Base-by-base conservation (phyloP, 2,113 vertebrate species). In the Electrona antarctica region DNA sequence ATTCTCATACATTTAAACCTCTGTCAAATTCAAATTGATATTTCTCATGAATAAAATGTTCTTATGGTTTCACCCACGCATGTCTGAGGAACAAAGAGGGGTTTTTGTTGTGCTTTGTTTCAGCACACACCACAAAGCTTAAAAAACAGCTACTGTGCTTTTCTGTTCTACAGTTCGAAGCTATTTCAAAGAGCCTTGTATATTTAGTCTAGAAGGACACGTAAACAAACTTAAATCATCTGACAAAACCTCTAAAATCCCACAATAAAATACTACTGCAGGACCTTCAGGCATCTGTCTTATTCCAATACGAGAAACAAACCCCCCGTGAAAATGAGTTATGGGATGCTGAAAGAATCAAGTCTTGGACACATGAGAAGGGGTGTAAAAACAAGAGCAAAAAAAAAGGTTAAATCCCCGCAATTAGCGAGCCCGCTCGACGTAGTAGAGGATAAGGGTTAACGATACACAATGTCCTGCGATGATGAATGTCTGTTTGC, bases 401-500 rank as follows among this genome's bases (percentile, higher is more conserved):
- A 86, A 80, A 46, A 71, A 78, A 64, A 46, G 73, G 79, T 80
- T 72, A 77, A 71, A 75, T 73, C 75, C 69, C 64, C 68, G 57
- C 64, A 76, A 80, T 81, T 73, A 74, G 71, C 67, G 48, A 0
- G 56, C 67, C 69, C 59, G 75, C 55, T 54, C 73, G 79, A 83
- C 74, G 60, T 67, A 79, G 80, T 65, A 15, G 78, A 76, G 77
- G 77, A 84, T 80, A 54, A 73, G 80, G 85, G 90, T 86, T 83
- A 87, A 84, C 69, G 64, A 75, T 77, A 89, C 82, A 85, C 82
- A 78, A 69, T 8, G 77, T 67, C 70, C 65, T n/a, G 14, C 56
- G 48, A 72, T 91, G 89, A 92, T 91, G 87, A 87, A 91, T 91
- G 86, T 85, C 56, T 91, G 90, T 92, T 92, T 93, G 89, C 90